These are phyloP conservation scores for Archips xylosteana DNA, from an alignment of 2,888 invertebrate species.

Conservation along the genomic window DNA sequence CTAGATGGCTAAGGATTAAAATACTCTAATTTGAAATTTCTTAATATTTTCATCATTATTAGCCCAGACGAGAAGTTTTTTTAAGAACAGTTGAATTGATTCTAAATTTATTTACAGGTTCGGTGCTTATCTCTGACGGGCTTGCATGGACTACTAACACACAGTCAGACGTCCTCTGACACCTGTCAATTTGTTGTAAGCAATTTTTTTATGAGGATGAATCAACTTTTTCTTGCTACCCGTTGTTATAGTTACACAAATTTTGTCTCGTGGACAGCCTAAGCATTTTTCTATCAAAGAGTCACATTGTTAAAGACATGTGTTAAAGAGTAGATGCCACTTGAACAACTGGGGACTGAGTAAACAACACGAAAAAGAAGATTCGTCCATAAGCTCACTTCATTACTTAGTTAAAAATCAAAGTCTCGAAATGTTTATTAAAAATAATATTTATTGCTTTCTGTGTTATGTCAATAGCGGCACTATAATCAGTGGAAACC, in stretches of 20 bases:
- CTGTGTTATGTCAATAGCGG: neutral
- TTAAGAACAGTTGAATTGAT: conserved; percentile 41
- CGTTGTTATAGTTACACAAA: too few species aligned
- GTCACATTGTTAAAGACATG: too few species aligned
- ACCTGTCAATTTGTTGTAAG: conserved; percentile 43
- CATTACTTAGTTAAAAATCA: conserved; percentile 39
- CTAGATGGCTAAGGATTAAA: neutral
- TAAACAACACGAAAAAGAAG: too few species aligned
- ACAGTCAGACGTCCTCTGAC: conserved; percentile 25
- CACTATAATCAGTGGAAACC: neutral
- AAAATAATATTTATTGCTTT: neutral
- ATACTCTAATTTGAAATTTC: neutral
- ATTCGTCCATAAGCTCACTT: conserved; percentile 19
- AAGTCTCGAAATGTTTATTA: neutral
- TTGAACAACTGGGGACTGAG: too few species aligned
- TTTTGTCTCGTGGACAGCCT: too few species aligned
- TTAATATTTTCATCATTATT: neutral
- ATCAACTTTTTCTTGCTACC: too few species aligned
- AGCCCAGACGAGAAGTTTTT: conserved; percentile 1
- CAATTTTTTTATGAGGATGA: conserved; percentile 17
- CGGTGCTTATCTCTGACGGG: conserved; percentile 81
- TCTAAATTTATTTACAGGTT: conserved; percentile 76
- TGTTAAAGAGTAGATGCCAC: too few species aligned
- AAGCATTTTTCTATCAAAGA: too few species aligned
- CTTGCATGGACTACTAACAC: conserved; percentile 78